Percentiles rank a stretch among this genome's conserved stretches.
Conservation (phyloP, 2,888 invertebrate species). For the Drosophila maculinotata region DNA sequence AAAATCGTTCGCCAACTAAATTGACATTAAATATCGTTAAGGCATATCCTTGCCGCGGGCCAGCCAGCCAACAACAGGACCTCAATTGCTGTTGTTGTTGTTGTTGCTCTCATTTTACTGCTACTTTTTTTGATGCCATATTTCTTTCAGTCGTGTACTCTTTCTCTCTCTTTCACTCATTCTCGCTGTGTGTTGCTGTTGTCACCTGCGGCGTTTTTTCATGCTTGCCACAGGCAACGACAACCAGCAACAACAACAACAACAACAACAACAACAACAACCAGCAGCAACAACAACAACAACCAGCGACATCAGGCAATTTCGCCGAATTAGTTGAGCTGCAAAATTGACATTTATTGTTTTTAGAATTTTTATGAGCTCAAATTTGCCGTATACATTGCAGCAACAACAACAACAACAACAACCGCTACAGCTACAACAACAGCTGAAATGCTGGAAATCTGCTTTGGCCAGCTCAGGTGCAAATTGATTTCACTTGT, state of each 20-base stretch:
- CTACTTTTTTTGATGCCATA: background rate
- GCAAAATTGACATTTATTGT: conserved; percentile 77
- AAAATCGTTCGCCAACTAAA: conserved; percentile 61
- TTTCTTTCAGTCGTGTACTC: conserved; percentile 3
- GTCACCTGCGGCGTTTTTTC: conserved; percentile 39
- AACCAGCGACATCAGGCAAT: conserved; percentile 20
- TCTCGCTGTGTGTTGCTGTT: conserved; percentile 6
- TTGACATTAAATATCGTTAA: conserved; percentile 59
- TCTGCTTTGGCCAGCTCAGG: conserved; percentile 20
- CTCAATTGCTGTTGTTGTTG: background rate
- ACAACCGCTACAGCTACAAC: conserved; percentile 9
- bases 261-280: background rate
- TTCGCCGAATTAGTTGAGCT: conserved; percentile 64
- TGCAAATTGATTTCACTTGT: conserved; percentile 43
- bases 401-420: conserved; percentile 9
- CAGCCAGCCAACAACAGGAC: background rate
- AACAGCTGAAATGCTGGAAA: conserved; percentile 8
- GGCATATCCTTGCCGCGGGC: conserved; percentile 42
- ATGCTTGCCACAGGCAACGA: conserved; percentile 37
- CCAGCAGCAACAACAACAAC: background rate
- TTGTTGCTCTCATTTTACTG: background rate
- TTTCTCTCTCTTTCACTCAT: conserved; percentile 5
- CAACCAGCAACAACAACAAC: background rate
- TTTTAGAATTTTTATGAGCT: conserved; percentile 71
- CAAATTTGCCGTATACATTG: conserved; percentile 6